Conservation (phyloP, 2,113 vertebrate species). For the Carettochelys insculpta region DNA sequence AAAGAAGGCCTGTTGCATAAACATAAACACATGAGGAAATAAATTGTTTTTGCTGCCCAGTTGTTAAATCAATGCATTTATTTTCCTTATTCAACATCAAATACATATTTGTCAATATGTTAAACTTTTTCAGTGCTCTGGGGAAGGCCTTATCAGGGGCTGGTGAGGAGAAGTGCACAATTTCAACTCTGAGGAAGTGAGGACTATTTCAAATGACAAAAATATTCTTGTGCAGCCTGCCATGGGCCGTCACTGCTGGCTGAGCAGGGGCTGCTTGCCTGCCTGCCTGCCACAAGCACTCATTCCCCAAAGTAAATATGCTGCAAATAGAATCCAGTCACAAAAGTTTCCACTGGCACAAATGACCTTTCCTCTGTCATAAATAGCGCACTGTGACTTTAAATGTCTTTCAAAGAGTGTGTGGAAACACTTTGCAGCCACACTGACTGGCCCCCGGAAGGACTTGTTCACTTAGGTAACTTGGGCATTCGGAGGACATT, state of each 20-base stretch:
- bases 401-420: accelerated
- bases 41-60: neutral
- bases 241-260: neutral
- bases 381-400: accelerated
- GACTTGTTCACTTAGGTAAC: neutral
- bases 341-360: neutral
- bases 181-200: neutral
- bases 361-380: neutral
- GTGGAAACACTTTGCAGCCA: neutral
- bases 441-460: neutral
- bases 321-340: neutral
- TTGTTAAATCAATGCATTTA: neutral
- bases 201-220: neutral
- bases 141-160: accelerated
- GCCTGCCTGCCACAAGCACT: neutral
- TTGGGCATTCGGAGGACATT: neutral
- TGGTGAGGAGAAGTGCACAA: neutral
- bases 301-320: neutral
- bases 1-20: constrained; percentile 14
- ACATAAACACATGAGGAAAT: constrained; percentile 60
- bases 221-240: accelerated
- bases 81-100: neutral
- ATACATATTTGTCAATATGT: neutral
- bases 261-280: neutral
- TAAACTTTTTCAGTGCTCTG: neutral